phyloP scores from a whole-genome alignment of 2,888 invertebrate genomes.

The Ectemnius continuus region DNA sequence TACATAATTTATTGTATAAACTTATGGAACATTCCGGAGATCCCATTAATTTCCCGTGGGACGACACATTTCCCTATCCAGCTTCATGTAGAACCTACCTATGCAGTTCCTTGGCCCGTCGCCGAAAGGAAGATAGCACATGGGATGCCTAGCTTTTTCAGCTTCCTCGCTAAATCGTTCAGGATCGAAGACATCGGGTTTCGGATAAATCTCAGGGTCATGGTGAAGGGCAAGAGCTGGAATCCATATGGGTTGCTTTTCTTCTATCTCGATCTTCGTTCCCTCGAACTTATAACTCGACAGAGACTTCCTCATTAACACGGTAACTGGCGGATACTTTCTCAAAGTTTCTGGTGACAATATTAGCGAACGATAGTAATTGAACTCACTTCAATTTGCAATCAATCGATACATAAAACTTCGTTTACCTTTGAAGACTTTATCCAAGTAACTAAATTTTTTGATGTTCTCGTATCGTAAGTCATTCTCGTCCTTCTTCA shows the following conservation, averaged over 20 bases:
- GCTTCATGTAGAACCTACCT: conserved; percentile 48
- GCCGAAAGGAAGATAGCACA: conserved; percentile 68
- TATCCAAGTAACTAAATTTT: conserved; percentile 77
- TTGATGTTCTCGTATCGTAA: conserved; percentile 75
- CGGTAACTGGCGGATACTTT: conserved; percentile 75
- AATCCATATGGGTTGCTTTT: conserved; percentile 48
- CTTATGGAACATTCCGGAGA: too few species aligned
- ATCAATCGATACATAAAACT: too few species aligned
- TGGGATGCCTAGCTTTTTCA: conserved; percentile 57
- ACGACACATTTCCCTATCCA: not conserved
- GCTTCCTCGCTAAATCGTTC: conserved; percentile 65
- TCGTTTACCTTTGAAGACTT: conserved; percentile 71
- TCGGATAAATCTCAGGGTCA: conserved; percentile 60
- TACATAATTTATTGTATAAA: too few species aligned
- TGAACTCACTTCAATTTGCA: too few species aligned
- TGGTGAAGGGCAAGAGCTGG: conserved; percentile 58
- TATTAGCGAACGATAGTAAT: too few species aligned
- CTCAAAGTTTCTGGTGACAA: conserved; percentile 75
- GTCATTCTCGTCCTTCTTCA: conserved; percentile 64
- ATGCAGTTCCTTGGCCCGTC: conserved; percentile 72
- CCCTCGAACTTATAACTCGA: conserved; percentile 61
- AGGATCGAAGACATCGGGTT: conserved; percentile 66
- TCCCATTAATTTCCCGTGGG: too few species aligned
- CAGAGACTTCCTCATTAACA: conserved; percentile 65
- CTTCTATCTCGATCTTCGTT: conserved; percentile 57